Evolutionary conservation across 2,888 invertebrate genomes (phyloP), one percentile per base, ranked within the genome.

Genomic region (Deroplatys truncata): DNA sequence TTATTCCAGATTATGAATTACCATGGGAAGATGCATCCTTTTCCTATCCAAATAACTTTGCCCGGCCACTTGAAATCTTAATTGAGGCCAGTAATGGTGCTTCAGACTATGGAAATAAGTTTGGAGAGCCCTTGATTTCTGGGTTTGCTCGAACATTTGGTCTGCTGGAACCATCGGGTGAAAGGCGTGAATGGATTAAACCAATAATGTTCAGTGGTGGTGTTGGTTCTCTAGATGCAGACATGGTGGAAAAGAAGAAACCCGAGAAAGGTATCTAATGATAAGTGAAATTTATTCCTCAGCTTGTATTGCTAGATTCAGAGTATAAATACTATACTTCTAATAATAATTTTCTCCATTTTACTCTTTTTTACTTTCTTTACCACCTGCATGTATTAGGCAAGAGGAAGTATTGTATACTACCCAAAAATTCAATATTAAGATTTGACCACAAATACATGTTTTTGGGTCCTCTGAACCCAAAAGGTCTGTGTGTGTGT

Each of bases 201-300:
- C 99, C 99, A 0, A 99, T 99, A 90, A 99, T 99, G 99, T 99
- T 99, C 93, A 99, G 98, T 92, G 99, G 97, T 86, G 99, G 99
- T 43, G 95, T 99, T 91, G 99, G 99, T 4, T 96, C 96, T 89
- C 97, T 99, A 95, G 97, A 98, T 91, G 96, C 96, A 4, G 93
- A 94, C 43, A 97, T 98, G 96, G 96, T 97, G 0, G 94, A 96
- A 88, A 99, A 99, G 94, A 93, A 96, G 84, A 93, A 94, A 88
- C 97, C 98, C 0, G 94, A 96, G 92, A 95, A 96, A 94, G 97
- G 97, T 96, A 91, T 16, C 16, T 16, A 15, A 15, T 49, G 13
- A 49, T 4, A 15, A 49, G 1, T 49, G 4, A 49, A 49, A 84
- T 56, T 28, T 2, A 83, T 15, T 28, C 90, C 82, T 29, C 10